A percentile compares a stretch with the other conserved stretches of the same genome.
Conservation (phyloP, 2,113 vertebrate species). For the Corythornis vintsioides region DNA sequence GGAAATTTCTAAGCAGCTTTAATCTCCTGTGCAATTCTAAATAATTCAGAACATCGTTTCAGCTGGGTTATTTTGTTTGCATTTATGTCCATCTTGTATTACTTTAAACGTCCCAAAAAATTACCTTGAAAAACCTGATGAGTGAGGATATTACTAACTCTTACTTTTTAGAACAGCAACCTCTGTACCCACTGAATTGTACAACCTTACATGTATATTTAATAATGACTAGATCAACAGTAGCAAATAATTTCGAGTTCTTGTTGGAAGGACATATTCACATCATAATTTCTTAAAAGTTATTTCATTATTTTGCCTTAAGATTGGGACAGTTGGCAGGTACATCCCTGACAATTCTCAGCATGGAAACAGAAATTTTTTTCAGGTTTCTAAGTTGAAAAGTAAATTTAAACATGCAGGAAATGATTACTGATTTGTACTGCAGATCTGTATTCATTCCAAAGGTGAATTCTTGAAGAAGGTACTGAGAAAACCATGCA, state of each 20-base stretch:
- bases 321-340: not conserved
- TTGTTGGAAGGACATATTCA: not conserved
- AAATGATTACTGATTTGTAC: not conserved
- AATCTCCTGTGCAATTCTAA: conserved; percentile 74
- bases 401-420: conserved; percentile 2
- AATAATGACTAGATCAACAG: not conserved
- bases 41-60: conserved; percentile 79
- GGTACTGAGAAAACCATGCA: not conserved
- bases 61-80: conserved; percentile 9
- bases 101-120: not conserved
- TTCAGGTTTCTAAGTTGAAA: not conserved
- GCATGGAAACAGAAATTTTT: not conserved
- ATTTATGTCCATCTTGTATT: not conserved
- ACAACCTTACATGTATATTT: not conserved
- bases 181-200: not conserved
- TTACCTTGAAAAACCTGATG: not conserved
- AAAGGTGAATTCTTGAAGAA: not conserved
- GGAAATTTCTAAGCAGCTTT: conserved; percentile 73
- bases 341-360: not conserved
- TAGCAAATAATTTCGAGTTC: not conserved
- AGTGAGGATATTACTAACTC: not conserved
- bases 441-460: not conserved
- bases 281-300: not conserved
- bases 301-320: not conserved
- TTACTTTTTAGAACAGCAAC: not conserved